phyloP scores from a whole-genome alignment of 1,140 invertebrate species.

The Lepidurus packardi region DNA sequence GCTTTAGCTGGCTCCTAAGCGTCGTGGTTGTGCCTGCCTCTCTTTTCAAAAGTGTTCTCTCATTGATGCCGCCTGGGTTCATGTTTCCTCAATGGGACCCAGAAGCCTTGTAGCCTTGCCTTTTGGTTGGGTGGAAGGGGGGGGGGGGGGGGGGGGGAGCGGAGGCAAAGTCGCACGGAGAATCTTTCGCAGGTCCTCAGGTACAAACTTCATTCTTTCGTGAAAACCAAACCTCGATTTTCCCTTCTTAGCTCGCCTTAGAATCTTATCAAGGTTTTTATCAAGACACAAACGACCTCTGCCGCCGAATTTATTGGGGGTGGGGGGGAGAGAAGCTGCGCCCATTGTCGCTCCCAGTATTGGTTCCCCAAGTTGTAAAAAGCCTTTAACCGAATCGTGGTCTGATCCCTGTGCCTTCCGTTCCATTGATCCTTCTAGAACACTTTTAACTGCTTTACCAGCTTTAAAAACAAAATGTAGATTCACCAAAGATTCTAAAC shows the following conservation, averaged over 20 bases:
- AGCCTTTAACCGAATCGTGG: neutral
- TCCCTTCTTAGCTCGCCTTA: neutral
- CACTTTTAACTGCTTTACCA: neutral
- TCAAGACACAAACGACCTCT: conserved; percentile 10
- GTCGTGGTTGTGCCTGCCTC: neutral
- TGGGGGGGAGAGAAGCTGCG: neutral
- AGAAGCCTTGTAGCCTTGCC: neutral
- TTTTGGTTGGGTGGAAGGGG: too few relatives aligned
- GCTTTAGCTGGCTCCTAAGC: conserved; percentile 10
- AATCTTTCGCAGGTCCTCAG: neutral
- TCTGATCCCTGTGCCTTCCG: neutral
- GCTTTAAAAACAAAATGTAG: too few relatives aligned
- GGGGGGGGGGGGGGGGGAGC: neutral
- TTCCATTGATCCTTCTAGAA: neutral
- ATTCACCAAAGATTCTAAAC: too few relatives aligned
- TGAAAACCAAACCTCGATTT: neutral
- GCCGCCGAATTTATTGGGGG: neutral
- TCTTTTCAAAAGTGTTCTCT: conserved; percentile 12
- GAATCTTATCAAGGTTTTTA: conserved; percentile 1
- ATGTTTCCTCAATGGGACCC: neutral
- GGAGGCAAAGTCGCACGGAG: neutral
- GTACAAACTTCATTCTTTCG: neutral
- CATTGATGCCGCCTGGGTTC: conserved; percentile 17
- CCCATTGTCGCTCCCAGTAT: conserved; percentile 7
- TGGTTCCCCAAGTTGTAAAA: neutral